Evolutionary conservation across 2,888 invertebrate species (phyloP).

Genomic region (Orthosia incerta): DNA sequence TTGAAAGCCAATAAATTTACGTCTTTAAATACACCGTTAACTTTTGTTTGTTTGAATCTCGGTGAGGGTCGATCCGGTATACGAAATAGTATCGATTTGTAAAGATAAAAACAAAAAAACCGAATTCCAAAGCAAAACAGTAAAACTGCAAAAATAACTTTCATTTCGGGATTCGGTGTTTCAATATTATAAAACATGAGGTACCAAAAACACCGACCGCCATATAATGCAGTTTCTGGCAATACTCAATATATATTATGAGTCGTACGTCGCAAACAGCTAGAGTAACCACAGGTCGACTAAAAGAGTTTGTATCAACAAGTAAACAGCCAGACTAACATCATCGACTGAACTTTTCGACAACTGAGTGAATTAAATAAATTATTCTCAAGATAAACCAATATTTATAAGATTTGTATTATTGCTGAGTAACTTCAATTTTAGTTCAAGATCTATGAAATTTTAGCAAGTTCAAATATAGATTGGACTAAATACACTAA

Average conservation of each 20-base stretch:
- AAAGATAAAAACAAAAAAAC: no score
- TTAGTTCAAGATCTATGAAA: neutral
- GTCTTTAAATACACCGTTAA: no score
- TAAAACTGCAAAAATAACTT: no score
- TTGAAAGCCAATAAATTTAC: slow-evolving; percentile 3
- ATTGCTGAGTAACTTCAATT: neutral
- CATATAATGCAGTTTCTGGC: slow-evolving; percentile 8
- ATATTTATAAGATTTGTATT: neutral
- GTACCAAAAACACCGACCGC: no score
- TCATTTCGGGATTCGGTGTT: no score
- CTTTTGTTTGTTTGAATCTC: no score
- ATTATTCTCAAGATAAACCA: neutral
- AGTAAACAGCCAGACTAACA: neutral
- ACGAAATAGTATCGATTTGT: no score
- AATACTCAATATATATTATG: slow-evolving; percentile 19
- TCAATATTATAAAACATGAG: no score
- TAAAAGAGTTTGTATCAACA: neutral
- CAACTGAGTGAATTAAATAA: neutral
- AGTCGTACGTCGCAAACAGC: slow-evolving; percentile 5
- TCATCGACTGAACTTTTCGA: neutral
- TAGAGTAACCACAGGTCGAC: neutral
- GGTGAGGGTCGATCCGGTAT: no score
- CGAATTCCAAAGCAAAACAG: no score
- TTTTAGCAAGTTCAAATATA: neutral
- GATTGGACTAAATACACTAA: neutral